Evolutionary conservation across 2,888 invertebrate genomes (phyloP).

Genomic region (Latheticus oryzae): DNA sequence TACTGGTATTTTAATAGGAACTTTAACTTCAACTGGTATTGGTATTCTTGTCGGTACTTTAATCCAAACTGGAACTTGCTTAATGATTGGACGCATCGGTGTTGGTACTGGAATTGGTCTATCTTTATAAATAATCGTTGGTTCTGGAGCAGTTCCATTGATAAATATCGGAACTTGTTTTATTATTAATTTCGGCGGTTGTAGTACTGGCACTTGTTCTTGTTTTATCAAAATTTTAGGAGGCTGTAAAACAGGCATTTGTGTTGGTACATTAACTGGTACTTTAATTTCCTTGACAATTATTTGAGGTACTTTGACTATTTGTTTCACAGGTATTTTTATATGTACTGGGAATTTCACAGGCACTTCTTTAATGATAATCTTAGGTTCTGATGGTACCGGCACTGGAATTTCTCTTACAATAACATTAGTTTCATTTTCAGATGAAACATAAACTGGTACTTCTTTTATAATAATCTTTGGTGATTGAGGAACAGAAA

Average conservation of each 20-base stretch:
- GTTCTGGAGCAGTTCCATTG: neutral
- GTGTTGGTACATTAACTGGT: constrained; percentile 7
- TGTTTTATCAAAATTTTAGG: constrained; percentile 16
- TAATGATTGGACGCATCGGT: neutral
- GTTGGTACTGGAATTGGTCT: neutral
- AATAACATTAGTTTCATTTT: neutral
- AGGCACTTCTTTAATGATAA: neutral
- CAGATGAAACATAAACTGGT: constrained; percentile 1
- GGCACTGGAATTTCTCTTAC: constrained; percentile 10
- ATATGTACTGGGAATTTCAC: neutral
- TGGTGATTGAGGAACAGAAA: constrained; percentile 6
- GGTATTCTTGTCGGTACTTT: constrained; percentile 2
- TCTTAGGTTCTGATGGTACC: neutral
- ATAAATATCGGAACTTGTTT: constrained; percentile 20
- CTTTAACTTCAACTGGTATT: constrained; percentile 1
- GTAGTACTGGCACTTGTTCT: constrained; percentile 10
- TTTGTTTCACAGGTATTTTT: constrained; percentile 1
- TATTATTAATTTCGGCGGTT: constrained; percentile 33
- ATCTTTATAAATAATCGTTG: neutral
- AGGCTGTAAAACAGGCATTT: constrained; percentile 12
- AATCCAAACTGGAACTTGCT: constrained; percentile 7
- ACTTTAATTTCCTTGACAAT: constrained; percentile 13
- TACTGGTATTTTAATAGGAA: constrained; percentile 14
- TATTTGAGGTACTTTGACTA: constrained; percentile 3
- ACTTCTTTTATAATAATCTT: constrained; percentile 24